Evolutionary conservation across 2,888 invertebrate species (phyloP), one percentile per base, ranked within the genome.

Genomic region (Lottia gigantea): DNA sequence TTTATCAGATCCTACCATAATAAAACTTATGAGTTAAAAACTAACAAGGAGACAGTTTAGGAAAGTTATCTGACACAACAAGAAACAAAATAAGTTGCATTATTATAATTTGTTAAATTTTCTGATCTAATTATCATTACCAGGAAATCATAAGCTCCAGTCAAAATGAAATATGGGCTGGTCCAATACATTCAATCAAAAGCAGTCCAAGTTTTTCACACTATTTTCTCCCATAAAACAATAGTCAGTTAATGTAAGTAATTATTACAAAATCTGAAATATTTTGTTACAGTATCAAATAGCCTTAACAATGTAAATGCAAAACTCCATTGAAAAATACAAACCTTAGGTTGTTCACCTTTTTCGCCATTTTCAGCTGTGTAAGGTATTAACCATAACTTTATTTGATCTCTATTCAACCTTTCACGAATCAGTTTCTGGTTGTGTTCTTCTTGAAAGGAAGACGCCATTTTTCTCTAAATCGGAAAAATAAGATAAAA

Each of bases 341-440:
- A 40, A 40, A 85, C 87, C 76, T 79, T 65, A 23, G 84, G 82
- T n/a, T 78, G 64, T n/a, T 76, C 73, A 15, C 91, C 90, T 62
- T 89, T 89, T 68, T 90, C 80, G 2, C 91, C 91, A 49, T 89
- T 83, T 31, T 89, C 90, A 23, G 91, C 89, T 45, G 91, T 91
- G 85, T 92, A 95, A 0, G 95, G 95, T 19, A 92, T 90, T 78
- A 93, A 90, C 95, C 95, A 95, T 72, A 95, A 87, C 85, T 94
- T 94, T 7, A 95, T 90, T 76, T 91, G 91, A 71, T 92, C 92
- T 70, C 90, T 89, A 78, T 94, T 93, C 47, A 95, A 88, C 81
- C 91, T 92, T 0, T 92, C 92, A 26, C 93, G 75, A 12, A 84
- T 68, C 46, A 72, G 68, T 66, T 79, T 79, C 63, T 77, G 74